These are phyloP conservation scores for Monarcha castaneiventris DNA, from an alignment of 2,113 vertebrate genomes.

Conservation along the genomic window DNA sequence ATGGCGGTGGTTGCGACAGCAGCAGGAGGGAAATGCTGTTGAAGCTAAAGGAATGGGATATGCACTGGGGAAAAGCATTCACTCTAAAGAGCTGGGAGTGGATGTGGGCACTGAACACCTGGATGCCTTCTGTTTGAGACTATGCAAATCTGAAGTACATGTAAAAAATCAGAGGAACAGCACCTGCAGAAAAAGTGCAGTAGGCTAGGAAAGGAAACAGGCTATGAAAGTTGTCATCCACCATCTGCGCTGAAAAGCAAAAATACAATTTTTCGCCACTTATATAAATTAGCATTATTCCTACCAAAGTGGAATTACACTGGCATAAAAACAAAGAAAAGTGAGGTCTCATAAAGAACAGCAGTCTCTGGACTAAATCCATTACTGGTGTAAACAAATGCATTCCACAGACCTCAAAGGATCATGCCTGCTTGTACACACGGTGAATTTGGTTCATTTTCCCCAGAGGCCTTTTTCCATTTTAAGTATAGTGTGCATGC, in stretches of 20 bases:
- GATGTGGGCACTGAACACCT: background rate
- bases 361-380: background rate
- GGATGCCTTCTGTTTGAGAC: background rate
- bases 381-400: constrained; percentile 4
- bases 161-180: background rate
- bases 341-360: constrained; percentile 2
- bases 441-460: background rate
- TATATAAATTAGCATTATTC: constrained; percentile 2
- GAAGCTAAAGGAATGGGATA: background rate
- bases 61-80: background rate
- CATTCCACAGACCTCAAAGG: constrained; percentile 19
- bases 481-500: background rate
- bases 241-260: background rate
- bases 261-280: background rate
- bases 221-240: background rate
- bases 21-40: background rate
- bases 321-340: constrained; percentile 30
- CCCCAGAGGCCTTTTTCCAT: constrained; percentile 49
- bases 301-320: background rate
- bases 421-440: background rate
- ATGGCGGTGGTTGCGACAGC: background rate
- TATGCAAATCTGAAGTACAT: background rate
- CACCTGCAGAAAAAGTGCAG: background rate
- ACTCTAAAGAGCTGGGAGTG: background rate
- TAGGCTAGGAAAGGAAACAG: background rate